phyloP scores from a whole-genome alignment of 1,140 invertebrate genomes.

The Leptinotarsa defecta region DNA sequence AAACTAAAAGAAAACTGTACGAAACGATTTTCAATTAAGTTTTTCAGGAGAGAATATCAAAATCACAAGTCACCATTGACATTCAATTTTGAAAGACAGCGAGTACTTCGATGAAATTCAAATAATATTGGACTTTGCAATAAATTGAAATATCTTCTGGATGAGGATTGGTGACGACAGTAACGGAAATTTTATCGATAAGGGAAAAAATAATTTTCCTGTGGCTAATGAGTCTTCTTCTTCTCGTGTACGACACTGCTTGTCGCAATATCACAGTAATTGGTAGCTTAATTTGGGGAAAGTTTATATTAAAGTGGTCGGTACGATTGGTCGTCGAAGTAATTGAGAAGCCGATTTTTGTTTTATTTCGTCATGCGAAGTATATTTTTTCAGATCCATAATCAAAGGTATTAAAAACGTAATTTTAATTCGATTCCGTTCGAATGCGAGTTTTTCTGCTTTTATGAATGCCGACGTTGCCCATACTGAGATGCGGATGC shows the following conservation, averaged over 20 bases:
- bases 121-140: too few relatives aligned
- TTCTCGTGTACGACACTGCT: neutral
- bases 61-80: too few relatives aligned
- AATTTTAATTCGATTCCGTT: slow-evolving; percentile 6
- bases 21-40: too few relatives aligned
- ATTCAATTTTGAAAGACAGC: too few relatives aligned
- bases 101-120: too few relatives aligned
- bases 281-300: slow-evolving; percentile 2
- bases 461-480: slow-evolving; percentile 5
- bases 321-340: neutral
- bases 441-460: slow-evolving; percentile 1
- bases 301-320: slow-evolving; percentile 2
- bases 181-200: too few relatives aligned
- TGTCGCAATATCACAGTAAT: slow-evolving; percentile 5
- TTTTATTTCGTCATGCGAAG: slow-evolving; percentile 11
- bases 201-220: too few relatives aligned
- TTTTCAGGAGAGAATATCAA: too few relatives aligned
- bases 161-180: too few relatives aligned
- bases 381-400: slow-evolving; percentile 20
- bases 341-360: slow-evolving; percentile 20
- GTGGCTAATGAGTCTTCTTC: neutral
- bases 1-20: too few relatives aligned
- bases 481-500: slow-evolving; percentile 3
- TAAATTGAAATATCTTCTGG: too few relatives aligned
- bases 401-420: slow-evolving; percentile 15